Percentiles rank a stretch among this genome's conserved stretches.
These are phyloP conservation scores for Pilophorus perplexus DNA, from an alignment of 2,888 invertebrate species.

Conservation along the genomic window DNA sequence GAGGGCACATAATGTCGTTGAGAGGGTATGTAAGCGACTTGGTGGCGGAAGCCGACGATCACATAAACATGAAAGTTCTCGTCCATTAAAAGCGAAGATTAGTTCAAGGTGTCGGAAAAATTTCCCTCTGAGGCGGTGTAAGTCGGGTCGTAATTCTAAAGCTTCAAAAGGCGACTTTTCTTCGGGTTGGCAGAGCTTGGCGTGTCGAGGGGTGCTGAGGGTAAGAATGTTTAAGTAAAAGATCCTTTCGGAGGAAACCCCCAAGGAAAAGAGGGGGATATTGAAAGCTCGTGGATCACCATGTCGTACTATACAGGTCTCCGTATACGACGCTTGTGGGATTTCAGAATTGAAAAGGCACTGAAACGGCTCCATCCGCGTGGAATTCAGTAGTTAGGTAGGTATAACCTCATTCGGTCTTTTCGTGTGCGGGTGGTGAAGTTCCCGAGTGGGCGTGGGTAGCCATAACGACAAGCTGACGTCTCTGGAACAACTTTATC, in stretches of 20 bases:
- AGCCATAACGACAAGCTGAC: slow-evolving; percentile 27
- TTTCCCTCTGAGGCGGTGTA: neutral
- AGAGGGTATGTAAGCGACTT: no score
- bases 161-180: slow-evolving; percentile 20
- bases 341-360: no score
- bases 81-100: slow-evolving; percentile 7
- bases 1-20: neutral
- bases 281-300: slow-evolving; percentile 24
- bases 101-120: slow-evolving; percentile 29
- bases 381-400: no score
- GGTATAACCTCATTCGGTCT: no score
- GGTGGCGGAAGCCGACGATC: slow-evolving; percentile 9
- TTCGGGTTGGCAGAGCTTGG: no score
- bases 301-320: no score
- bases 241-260: slow-evolving; percentile 2
- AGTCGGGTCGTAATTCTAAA: slow-evolving; percentile 14
- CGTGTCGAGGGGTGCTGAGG: neutral
- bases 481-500: slow-evolving; percentile 26
- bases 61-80: slow-evolving; percentile 24
- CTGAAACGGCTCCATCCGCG: no score
- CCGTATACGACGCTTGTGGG: no score
- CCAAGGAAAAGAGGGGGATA: slow-evolving; percentile 9
- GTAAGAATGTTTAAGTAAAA: slow-evolving; percentile 30
- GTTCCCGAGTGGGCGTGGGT: neutral
- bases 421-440: no score